phyloP scores from a whole-genome alignment of 2,113 vertebrate genomes.

The Bubo scandiacus region DNA sequence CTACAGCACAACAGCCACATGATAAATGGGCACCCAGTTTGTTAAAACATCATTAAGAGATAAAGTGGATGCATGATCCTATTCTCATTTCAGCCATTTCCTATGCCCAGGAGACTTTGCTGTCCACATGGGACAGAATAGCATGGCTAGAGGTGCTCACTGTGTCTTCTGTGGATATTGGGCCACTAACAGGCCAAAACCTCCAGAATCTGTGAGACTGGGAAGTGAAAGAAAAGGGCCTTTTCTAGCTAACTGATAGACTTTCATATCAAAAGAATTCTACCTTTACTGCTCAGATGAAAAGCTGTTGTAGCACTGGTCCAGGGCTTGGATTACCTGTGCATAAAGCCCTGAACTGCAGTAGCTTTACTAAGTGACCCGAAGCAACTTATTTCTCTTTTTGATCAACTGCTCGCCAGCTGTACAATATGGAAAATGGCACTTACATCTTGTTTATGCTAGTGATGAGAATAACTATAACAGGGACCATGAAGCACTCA shows the following conservation, averaged over 20 bases:
- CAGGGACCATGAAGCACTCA: not conserved
- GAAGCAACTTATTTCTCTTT: not conserved
- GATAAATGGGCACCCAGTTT: not conserved
- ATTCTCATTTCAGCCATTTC: not conserved
- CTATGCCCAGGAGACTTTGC: not conserved
- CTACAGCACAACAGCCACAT: rapidly evolving
- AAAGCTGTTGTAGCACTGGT: not conserved
- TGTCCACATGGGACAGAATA: rapidly evolving
- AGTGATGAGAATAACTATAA: not conserved
- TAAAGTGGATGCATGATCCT: not conserved
- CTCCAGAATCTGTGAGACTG: not conserved
- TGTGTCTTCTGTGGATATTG: not conserved
- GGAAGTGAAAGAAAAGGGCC: not conserved
- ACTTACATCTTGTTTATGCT: not conserved
- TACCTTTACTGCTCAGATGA: not conserved
- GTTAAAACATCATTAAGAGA: not conserved
- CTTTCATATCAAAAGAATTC: not conserved
- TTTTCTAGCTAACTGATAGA: not conserved
- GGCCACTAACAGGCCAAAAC: not conserved
- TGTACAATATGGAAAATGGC: not conserved
- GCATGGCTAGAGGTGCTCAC: not conserved
- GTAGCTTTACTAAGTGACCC: not conserved
- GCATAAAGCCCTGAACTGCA: not conserved
- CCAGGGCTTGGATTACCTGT: not conserved
- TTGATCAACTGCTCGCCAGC: not conserved